These are phyloP conservation scores for Lathronympha strigana DNA, from an alignment of 2,888 invertebrate species.

Conservation along the genomic window DNA sequence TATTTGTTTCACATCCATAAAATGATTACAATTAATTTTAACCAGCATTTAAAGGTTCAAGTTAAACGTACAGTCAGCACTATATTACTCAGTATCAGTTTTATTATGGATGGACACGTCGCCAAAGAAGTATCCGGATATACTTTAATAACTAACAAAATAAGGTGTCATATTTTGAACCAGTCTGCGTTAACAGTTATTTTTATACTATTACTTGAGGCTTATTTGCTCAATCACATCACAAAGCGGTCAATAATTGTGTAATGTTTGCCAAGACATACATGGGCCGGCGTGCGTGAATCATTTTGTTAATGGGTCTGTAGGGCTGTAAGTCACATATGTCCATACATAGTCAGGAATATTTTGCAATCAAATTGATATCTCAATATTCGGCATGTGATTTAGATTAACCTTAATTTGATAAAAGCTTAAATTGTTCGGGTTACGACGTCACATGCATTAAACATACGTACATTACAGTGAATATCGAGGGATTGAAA, in stretches of 20 bases:
- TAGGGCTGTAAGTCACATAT: constrained; percentile 21
- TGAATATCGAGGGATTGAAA: too few species aligned
- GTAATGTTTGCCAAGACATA: constrained; percentile 36
- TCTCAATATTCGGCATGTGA: constrained; percentile 6
- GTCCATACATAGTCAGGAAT: constrained; percentile 18
- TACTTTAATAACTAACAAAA: not conserved
- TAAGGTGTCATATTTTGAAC: constrained; percentile 3
- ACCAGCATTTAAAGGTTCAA: too few species aligned
- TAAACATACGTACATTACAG: not conserved
- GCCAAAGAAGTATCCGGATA: not conserved
- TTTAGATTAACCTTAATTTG: not conserved
- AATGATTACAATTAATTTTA: not conserved
- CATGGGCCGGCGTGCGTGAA: constrained; percentile 26
- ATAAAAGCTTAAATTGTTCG: too few species aligned
- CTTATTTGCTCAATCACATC: constrained; percentile 39
- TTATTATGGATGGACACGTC: too few species aligned
- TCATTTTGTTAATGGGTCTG: constrained; percentile 23
- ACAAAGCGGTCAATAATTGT: constrained; percentile 35
- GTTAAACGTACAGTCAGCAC: too few species aligned
- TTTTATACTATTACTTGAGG: constrained; percentile 38
- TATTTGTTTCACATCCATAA: constrained; percentile 6
- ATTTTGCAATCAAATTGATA: constrained; percentile 12
- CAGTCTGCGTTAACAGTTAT: constrained; percentile 29
- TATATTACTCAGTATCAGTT: too few species aligned
- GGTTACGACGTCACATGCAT: not conserved